Evolutionary conservation across 2,113 vertebrate genomes (phyloP).

Genomic region (Ammodytes dubius): DNA sequence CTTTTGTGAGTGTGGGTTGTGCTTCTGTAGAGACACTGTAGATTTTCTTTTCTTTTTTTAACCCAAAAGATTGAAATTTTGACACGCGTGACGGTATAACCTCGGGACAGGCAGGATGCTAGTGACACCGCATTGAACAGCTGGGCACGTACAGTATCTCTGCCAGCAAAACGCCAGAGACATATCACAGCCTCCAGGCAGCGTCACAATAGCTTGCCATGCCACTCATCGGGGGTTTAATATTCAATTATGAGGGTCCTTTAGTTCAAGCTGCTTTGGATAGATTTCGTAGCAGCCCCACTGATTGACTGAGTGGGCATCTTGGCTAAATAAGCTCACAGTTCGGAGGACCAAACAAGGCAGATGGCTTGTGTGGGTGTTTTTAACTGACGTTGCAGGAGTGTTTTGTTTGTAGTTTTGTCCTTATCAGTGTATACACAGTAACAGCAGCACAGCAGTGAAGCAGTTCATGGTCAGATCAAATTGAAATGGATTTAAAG

Average conservation of each 20-base stretch:
- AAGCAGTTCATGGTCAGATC: neutral
- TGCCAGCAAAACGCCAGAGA: constrained; percentile 21
- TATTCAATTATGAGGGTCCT: constrained; percentile 72
- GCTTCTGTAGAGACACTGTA: constrained; percentile 5
- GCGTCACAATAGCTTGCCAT: constrained; percentile 32
- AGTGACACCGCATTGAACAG: constrained; percentile 10
- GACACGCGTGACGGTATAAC: constrained; percentile 60
- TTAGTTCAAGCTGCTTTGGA: constrained; percentile 62
- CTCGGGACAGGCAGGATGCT: constrained; percentile 29
- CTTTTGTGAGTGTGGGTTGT: constrained; percentile 20
- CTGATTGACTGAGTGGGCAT: constrained; percentile 62
- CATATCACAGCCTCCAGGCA: constrained; percentile 46
- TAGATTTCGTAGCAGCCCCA: constrained; percentile 47
- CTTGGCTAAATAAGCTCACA: constrained; percentile 45
- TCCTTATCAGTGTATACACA: constrained; percentile 15
- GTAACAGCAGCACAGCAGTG: constrained; percentile 14
- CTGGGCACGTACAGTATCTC: neutral
- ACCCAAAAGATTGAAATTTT: constrained; percentile 49
- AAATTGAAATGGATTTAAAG: neutral
- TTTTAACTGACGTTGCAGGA: constrained; percentile 52
- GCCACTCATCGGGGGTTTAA: constrained; percentile 67
- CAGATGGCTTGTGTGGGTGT: constrained; percentile 67
- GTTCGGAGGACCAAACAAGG: constrained; percentile 53
- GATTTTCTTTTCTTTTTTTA: constrained; percentile 12
- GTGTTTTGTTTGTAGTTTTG: constrained; percentile 42